Conservation (phyloP, 2,797 vertebrate genomes). For the Acanthiza pusilla region DNA sequence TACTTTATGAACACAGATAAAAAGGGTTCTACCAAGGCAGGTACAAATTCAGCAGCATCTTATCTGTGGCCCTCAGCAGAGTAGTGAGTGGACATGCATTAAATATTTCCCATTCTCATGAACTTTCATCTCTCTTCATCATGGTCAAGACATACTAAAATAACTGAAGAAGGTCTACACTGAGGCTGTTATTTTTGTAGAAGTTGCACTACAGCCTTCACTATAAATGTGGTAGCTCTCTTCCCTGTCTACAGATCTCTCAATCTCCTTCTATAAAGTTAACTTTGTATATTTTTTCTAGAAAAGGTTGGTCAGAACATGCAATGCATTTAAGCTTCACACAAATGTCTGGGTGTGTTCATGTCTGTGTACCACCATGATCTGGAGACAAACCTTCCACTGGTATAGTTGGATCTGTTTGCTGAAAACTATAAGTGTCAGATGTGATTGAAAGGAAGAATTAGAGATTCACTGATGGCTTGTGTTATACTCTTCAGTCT, state of each 20-base stretch:
- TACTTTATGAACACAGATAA: neutral
- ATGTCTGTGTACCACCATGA: neutral
- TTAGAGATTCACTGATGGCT: neutral
- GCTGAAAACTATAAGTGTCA: neutral
- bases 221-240: neutral
- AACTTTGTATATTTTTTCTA: neutral
- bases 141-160: neutral
- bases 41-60: neutral
- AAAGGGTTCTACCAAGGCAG: neutral
- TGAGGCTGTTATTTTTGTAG: neutral
- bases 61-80: neutral
- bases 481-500: neutral
- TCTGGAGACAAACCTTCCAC: neutral
- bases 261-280: neutral
- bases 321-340: neutral
- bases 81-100: neutral
- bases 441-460: neutral
- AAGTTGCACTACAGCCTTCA: neutral
- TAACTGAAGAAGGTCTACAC: neutral
- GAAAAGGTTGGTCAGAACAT: neutral
- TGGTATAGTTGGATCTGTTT: neutral
- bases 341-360: neutral
- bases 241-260: neutral
- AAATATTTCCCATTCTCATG: neutral
- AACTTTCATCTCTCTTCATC: neutral